Evolutionary conservation across 1,140 invertebrate genomes (phyloP), one percentile per base, ranked within the genome.

Genomic region (Trachymyrmex cornetzi): DNA sequence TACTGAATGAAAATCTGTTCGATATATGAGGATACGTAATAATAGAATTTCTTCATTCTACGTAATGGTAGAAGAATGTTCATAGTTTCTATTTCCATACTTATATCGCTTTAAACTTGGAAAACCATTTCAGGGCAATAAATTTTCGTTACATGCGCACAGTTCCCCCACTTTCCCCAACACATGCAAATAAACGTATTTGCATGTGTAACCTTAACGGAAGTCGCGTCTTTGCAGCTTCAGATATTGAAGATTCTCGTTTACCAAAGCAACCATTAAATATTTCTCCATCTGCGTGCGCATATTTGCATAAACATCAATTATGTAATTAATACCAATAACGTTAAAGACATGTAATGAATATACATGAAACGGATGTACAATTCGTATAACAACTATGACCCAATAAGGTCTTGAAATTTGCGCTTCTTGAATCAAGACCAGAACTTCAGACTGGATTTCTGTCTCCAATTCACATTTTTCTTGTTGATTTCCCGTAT

Each of bases 241-340:
- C 48, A 50, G 27, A n/a, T 38, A 11, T 19, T 81, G 6, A 22
- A 44, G 9, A 71, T 19, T 71, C 27, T 59, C 34, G 34, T 82
- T 82, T 59, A 72, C 27, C 66, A 19, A 44, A n/a, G 48, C 16
- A 30, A 81, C n/a, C 50, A 72, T 82, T 82, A 82, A 82, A 82
- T 34, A 59, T 59, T 72, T 38, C 11, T 14, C 24, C 53, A 34
- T 82, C 38, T 30, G 27, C 22, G 2, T 44, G 48, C 22, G 16
- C 14, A 4, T 34, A 72, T 82, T 82, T 72, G 79, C 79, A 82
- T 82, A 82, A 82, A 82, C 14, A 59, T 19, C 66, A 82, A 82
- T 82, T 82, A 82, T 19, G 22, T 72, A 82, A 82, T 82, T 82
- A 80, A 64, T 66, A 74, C 19, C 55, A 72, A 82, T 74, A 59